Base-by-base conservation (phyloP, 2,113 vertebrate genomes). In the Callochromis pleurospilus region DNA sequence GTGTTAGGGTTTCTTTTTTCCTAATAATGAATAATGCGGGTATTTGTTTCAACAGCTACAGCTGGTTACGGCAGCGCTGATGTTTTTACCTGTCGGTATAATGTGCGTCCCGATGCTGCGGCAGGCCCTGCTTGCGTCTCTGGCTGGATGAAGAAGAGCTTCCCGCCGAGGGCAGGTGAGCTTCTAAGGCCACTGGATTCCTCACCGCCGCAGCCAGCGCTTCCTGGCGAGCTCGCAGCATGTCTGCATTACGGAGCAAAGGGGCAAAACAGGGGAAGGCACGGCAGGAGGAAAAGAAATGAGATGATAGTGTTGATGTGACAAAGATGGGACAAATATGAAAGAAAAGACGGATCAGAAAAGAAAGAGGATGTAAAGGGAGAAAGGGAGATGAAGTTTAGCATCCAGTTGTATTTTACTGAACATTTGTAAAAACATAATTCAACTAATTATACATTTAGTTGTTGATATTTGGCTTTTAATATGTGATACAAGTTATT, bases 111-210 rank as follows among this genome's bases (percentile, higher is more conserved):
- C 97, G 95, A 93, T 97, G 98, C 95, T 98, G 98, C 2, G 97
- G 97, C 56, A 98, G 97, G 68, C 98, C 98, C 92, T 99, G 98
- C 93, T 99, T 99, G 90, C 98, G 96, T 86, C 98, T 96, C 95
- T 98, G 98, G 87, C 97, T 98, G 24, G 97, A 95, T 9, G 95
- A 95, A 49, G 95, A 97, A 6, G 97, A 97, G 90, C 95, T 91
- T 83, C 94, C 94, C 21, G 96, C 97, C 1, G 98, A 95, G 42
- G 98, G 97, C 82, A 99, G 96, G 93, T 98, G 98, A 86, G 97
- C 96, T 82, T 99, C 98, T 96, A 99, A 96, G 84, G 96, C 94
- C 19, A 95, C 92, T 14, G 97, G 96, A 89, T 96, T 98, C 86
- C 98, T 97, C 75, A 96, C 94, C 1, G 96, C 97, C 1, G 95